Evolutionary conservation across 2,888 invertebrate species (phyloP).

Genomic region (Spodoptera littoralis): DNA sequence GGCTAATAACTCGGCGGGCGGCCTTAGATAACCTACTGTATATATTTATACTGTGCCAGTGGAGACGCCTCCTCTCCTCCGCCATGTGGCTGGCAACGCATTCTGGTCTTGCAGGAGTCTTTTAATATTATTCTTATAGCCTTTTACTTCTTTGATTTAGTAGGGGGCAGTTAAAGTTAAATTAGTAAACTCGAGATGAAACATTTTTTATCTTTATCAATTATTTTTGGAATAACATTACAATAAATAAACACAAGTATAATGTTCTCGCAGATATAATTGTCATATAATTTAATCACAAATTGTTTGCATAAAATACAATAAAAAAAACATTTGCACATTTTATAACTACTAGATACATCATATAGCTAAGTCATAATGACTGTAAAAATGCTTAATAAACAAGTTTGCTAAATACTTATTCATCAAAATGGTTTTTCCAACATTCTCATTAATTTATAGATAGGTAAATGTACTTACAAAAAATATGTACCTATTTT

Average conservation of each 20-base stretch:
- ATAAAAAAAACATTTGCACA: slow-evolving; percentile 50
- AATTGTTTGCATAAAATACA: slow-evolving; percentile 50
- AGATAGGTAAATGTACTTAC: slow-evolving; percentile 47
- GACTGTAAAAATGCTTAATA: slow-evolving; percentile 55
- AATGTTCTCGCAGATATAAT: slow-evolving; percentile 58
- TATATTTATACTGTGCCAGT: too few relatives aligned
- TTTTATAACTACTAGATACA: slow-evolving; percentile 42
- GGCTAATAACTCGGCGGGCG: too few relatives aligned
- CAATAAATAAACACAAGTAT: slow-evolving; percentile 25
- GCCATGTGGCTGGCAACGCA: too few relatives aligned
- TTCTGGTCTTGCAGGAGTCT: too few relatives aligned
- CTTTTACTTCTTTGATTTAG: too few relatives aligned
- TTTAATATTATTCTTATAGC: too few relatives aligned
- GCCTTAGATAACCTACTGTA: too few relatives aligned
- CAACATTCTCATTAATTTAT: slow-evolving; percentile 32
- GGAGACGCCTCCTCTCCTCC: too few relatives aligned
- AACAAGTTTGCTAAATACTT: slow-evolving; percentile 24
- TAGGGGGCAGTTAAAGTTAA: too few relatives aligned
- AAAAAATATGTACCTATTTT: slow-evolving; percentile 56
- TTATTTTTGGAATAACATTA: not conserved
- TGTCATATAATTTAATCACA: slow-evolving; percentile 58
- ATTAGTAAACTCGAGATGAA: too few relatives aligned
- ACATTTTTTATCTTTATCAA: too few relatives aligned
- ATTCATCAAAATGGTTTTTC: slow-evolving; percentile 46
- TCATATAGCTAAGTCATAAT: slow-evolving; percentile 42